Conservation (phyloP, 2,113 vertebrate genomes). For the Dasyornis broadbenti region DNA sequence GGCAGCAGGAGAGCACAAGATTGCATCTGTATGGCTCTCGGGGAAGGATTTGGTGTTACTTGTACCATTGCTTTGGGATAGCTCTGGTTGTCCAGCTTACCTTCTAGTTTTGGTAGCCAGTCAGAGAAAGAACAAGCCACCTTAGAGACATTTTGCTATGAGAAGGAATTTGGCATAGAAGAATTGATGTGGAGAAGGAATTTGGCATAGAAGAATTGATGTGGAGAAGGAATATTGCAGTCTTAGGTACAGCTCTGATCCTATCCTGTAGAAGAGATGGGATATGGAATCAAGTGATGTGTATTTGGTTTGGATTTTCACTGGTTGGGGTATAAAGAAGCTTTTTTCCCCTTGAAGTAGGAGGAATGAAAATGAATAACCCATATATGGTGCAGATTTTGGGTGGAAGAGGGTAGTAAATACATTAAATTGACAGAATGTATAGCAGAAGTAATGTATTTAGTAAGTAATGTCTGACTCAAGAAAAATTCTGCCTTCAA, state of each 20-base stretch:
- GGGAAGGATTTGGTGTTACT: not conserved
- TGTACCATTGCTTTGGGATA: not conserved
- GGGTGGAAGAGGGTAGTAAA: not conserved
- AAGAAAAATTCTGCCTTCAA: not conserved
- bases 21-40: not conserved
- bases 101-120: not conserved
- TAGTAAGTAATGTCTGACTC: not conserved
- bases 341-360: not conserved
- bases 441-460: not conserved
- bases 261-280: not conserved
- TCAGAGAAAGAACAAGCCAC: not conserved
- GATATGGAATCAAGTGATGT: not conserved
- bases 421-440: not conserved
- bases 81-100: not conserved
- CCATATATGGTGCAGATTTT: not conserved
- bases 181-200: not conserved
- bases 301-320: not conserved
- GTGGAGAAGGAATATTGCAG: not conserved
- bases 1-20: not conserved
- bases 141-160: not conserved
- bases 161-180: not conserved
- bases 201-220: not conserved
- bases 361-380: not conserved
- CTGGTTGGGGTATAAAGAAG: not conserved
- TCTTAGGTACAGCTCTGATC: fast-evolving